Percentiles rank a stretch among this genome's conserved stretches.
These are phyloP conservation scores for Tinea semifulvella DNA, from an alignment of 2,888 invertebrate species.

Conservation along the genomic window DNA sequence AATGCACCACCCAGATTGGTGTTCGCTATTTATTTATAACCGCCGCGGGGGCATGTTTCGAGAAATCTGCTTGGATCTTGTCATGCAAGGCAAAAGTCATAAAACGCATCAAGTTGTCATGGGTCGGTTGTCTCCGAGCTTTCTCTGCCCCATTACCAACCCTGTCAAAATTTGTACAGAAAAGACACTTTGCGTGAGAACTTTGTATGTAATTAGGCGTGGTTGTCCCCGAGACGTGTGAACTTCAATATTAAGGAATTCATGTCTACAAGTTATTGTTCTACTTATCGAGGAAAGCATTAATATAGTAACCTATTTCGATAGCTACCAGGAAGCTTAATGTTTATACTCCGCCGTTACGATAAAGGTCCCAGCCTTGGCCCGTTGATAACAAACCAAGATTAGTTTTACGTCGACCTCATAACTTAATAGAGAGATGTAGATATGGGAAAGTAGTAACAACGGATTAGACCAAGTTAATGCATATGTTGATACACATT, in stretches of 20 bases:
- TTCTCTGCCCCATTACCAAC: slow-evolving; percentile 14
- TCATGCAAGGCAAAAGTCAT: neutral
- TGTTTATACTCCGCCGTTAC: slow-evolving; percentile 10
- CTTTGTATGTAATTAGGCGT: slow-evolving; percentile 14
- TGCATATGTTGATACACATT: neutral
- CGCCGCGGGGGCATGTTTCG: slow-evolving; percentile 15
- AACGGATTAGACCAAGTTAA: neutral
- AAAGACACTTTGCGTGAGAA: slow-evolving; percentile 46
- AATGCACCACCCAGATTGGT: slow-evolving; percentile 7
- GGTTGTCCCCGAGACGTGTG: slow-evolving; percentile 5
- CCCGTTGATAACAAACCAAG: slow-evolving; percentile 9
- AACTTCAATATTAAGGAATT: too few relatives aligned
- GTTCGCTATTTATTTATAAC: slow-evolving; percentile 14
- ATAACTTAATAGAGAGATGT: neutral
- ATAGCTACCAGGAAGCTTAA: slow-evolving; percentile 6
- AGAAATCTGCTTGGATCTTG: slow-evolving; percentile 4
- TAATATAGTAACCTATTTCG: neutral
- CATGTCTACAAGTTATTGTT: slow-evolving; percentile 2
- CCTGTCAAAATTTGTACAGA: slow-evolving; percentile 28
- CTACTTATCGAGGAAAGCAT: neutral
- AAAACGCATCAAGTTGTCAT: slow-evolving; percentile 15
- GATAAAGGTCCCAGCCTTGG: slow-evolving; percentile 13
- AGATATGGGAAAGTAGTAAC: neutral
- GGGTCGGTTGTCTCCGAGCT: slow-evolving; percentile 13
- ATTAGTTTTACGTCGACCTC: slow-evolving; percentile 5